Conservation (phyloP, 2,797 vertebrate genomes). For the Arnoldichthys spilopterus region DNA sequence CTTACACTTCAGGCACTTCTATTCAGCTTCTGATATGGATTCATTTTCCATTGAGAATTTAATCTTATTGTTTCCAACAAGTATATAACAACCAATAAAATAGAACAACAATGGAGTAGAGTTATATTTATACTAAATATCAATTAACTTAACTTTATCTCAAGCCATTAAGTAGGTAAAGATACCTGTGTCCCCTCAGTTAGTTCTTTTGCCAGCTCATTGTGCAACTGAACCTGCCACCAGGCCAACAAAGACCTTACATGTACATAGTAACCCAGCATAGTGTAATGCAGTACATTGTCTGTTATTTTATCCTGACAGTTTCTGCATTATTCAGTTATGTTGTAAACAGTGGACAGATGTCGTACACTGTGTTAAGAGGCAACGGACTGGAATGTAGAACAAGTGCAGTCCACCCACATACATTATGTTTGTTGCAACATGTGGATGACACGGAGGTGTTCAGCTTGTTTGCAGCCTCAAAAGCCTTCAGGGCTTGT, state of each 20-base stretch:
- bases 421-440: background rate
- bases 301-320: background rate
- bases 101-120: too few species aligned
- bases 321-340: background rate
- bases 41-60: too few species aligned
- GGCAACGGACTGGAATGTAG: background rate
- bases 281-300: background rate
- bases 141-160: background rate
- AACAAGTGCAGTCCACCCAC: background rate
- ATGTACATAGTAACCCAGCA: background rate
- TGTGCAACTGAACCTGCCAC: background rate
- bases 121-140: too few species aligned
- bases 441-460: background rate
- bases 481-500: background rate
- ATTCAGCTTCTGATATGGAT: too few species aligned
- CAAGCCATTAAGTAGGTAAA: background rate
- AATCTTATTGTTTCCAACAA: too few species aligned
- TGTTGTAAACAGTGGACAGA: background rate
- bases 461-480: background rate
- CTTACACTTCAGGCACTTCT: too few species aligned
- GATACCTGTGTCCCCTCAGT: background rate
- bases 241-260: background rate
- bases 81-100: too few species aligned
- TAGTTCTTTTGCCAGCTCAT: background rate
- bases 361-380: background rate